These are phyloP conservation scores for Chirona hameri DNA, from an alignment of 2,888 invertebrate species.

Conservation along the genomic window DNA sequence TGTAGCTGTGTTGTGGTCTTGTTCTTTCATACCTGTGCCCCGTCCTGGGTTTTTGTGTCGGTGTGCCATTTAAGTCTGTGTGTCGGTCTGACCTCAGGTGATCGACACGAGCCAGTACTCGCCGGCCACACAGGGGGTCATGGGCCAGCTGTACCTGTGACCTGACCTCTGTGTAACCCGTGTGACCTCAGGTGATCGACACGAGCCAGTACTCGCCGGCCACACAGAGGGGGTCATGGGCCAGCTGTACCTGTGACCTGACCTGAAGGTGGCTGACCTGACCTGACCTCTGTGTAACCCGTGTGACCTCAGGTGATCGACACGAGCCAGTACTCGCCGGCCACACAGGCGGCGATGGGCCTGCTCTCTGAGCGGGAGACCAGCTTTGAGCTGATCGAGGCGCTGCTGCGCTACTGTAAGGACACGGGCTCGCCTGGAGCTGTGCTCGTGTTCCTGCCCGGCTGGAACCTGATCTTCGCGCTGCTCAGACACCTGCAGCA, in stretches of 20 bases:
- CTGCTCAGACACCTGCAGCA: slow-evolving; percentile 78
- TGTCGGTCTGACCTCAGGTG: slow-evolving; percentile 35
- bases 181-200: slow-evolving; percentile 42
- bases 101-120: slow-evolving; percentile 48
- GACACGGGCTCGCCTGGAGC: slow-evolving; percentile 68
- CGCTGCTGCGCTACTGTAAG: slow-evolving; percentile 57
- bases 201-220: slow-evolving; percentile 47
- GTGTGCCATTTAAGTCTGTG: too few relatives aligned
- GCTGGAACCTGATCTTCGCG: slow-evolving; percentile 95
- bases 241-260: slow-evolving; percentile 51
- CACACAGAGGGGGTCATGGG: slow-evolving; percentile 65
- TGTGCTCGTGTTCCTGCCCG: slow-evolving; percentile 87
- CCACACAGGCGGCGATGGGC: slow-evolving; percentile 66
- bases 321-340: slow-evolving; percentile 47
- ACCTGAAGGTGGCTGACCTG: neutral
- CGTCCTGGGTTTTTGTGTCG: too few relatives aligned
- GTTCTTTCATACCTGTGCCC: too few relatives aligned
- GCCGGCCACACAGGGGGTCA: slow-evolving; percentile 59
- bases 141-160: slow-evolving; percentile 58
- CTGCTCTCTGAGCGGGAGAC: slow-evolving; percentile 84
- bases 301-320: slow-evolving; percentile 42
- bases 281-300: neutral
- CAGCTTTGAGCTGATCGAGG: slow-evolving; percentile 87
- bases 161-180: neutral
- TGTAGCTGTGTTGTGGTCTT: neutral